These are phyloP conservation scores for Neocrepidodera transversa DNA, from an alignment of 2,888 invertebrate species.

Conservation along the genomic window DNA sequence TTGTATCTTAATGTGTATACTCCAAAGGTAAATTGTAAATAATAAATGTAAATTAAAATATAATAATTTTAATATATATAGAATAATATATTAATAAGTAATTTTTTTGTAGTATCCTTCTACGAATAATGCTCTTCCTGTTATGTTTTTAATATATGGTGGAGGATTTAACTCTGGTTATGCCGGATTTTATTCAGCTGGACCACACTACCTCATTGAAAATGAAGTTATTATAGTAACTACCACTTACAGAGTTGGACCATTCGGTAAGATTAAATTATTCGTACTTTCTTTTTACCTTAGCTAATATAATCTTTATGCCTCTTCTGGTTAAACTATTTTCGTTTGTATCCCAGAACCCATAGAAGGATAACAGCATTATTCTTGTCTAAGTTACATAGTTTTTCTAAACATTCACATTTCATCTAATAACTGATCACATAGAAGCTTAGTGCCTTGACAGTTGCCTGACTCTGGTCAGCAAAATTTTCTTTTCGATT, in stretches of 20 bases:
- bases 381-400: too few relatives aligned
- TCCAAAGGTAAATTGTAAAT: conserved; percentile 27
- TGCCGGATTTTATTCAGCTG: conserved; percentile 43
- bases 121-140: conserved; percentile 47
- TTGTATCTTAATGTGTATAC: conserved; percentile 43
- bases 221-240: conserved; percentile 48
- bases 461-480: too few relatives aligned
- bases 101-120: conserved; percentile 25
- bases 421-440: too few relatives aligned
- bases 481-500: too few relatives aligned
- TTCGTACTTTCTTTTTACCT: too few relatives aligned
- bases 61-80: not conserved
- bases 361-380: too few relatives aligned
- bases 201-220: conserved; percentile 54
- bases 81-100: not conserved
- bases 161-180: conserved; percentile 56
- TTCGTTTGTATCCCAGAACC: too few relatives aligned
- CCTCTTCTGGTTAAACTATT: not conserved
- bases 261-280: conserved; percentile 40
- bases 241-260: conserved; percentile 46
- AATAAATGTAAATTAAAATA: too few relatives aligned
- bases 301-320: not conserved
- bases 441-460: too few relatives aligned
- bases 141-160: conserved; percentile 57
- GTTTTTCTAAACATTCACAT: too few relatives aligned